Conservation (phyloP, 2,888 invertebrate genomes). For the Ephialtes manifestator region DNA sequence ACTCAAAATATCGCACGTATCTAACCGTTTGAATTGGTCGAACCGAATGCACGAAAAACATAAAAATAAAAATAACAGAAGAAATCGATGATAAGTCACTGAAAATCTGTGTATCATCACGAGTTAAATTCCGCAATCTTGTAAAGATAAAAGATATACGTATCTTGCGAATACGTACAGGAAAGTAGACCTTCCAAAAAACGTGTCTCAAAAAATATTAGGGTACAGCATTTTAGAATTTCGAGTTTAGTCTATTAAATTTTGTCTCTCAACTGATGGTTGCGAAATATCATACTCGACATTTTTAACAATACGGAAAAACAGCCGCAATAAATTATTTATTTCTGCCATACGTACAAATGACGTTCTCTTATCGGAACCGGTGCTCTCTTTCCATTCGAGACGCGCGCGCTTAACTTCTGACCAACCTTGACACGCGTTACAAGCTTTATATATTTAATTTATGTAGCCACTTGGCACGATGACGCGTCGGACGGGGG, state of each 20-base stretch:
- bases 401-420: slow-evolving; percentile 27
- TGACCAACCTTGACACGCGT: slow-evolving; percentile 75
- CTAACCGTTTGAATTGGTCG: slow-evolving; percentile 37
- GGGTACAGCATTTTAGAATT: slow-evolving; percentile 69
- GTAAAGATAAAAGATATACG: slow-evolving; percentile 17
- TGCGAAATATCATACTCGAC: slow-evolving; percentile 4
- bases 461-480: slow-evolving; percentile 78
- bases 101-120: slow-evolving; percentile 3
- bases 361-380: slow-evolving; percentile 37
- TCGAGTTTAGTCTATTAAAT: slow-evolving; percentile 46
- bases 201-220: slow-evolving; percentile 62
- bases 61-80: slow-evolving; percentile 17
- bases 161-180: slow-evolving; percentile 42
- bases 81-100: not conserved
- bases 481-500: slow-evolving; percentile 61
- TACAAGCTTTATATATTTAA: slow-evolving; percentile 75
- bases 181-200: slow-evolving; percentile 58
- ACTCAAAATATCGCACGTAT: slow-evolving; percentile 69
- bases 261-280: not conserved
- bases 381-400: slow-evolving; percentile 24
- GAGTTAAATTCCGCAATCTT: slow-evolving; percentile 13
- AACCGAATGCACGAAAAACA: slow-evolving; percentile 26
- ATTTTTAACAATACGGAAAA: slow-evolving; percentile 10
- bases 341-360: slow-evolving; percentile 50
- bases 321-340: slow-evolving; percentile 14